Evolutionary conservation across 1,140 invertebrate genomes (phyloP), one percentile per base, ranked within the genome.

Genomic region (Venturia canescens): DNA sequence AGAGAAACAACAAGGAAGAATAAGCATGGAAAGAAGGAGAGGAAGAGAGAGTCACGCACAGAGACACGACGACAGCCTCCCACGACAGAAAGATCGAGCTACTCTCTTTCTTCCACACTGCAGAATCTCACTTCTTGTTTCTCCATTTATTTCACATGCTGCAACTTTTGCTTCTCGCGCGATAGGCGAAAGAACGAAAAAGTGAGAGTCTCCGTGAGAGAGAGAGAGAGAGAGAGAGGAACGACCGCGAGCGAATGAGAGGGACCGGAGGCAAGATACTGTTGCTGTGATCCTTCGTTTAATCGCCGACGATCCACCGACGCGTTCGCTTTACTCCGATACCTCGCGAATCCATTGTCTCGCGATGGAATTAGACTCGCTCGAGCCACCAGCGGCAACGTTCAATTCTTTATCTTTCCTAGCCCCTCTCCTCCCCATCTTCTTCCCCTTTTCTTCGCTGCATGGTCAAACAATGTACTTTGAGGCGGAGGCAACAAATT

Each of bases 341-440:
- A 44, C 82, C 75, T 82, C 79, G 82, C 76, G 86, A 84, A 84
- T 84, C 85, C 83, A 88, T 89, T 88, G 88, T 88, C 86, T 87
- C 84, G 87, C 50, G 66, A 29, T 31, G 80, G 85, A 89, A 88
- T 89, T 89, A 89, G 86, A 83, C 84, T 84, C 85, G 85, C 82
- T 84, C 80, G 86, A 84, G 82, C n/a, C 31, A 23, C 60, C 3
- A 69, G n/a, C 66, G n/a, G 26, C 66, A 31, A 69, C 26, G 66
- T 21, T n/a, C 53, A 31, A 69, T 78, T 69, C 77, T 26, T 70
- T n/a, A 11, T 79, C 63, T 23, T 69, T n/a, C 9, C 27, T 29
- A 69, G 29, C 13, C 27, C 29, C 5, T 15, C 66, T 69, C 9
- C 29, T 29, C 15, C 13, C 6, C 15, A 23, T 27, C 26, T 26